These are phyloP conservation scores for Cryptoblepharus egeriae DNA, from an alignment of 2,797 vertebrate species.

Conservation along the genomic window DNA sequence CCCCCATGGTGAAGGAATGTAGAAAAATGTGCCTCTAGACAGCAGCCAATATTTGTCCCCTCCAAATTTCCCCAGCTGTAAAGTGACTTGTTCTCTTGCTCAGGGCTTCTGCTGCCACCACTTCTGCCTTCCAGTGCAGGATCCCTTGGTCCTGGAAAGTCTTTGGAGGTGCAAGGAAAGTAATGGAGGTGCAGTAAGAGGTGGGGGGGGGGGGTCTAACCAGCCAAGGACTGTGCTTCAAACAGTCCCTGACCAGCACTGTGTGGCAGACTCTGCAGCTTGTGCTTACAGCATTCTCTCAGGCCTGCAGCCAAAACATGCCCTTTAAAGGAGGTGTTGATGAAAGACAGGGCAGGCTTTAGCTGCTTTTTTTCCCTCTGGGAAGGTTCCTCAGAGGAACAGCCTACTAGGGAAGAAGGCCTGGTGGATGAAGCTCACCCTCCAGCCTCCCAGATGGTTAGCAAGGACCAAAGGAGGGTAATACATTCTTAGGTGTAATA, in stretches of 20 bases:
- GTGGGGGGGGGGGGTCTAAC: too few relatives aligned
- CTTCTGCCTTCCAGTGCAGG: too few relatives aligned
- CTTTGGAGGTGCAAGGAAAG: too few relatives aligned
- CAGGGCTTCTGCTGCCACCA: too few relatives aligned
- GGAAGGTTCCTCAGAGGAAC: conserved; percentile 64
- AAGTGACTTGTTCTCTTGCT: too few relatives aligned
- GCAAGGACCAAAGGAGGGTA: conserved; percentile 52
- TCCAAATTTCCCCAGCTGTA: too few relatives aligned
- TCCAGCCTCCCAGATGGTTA: conserved; percentile 19
- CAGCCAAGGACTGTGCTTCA: too few relatives aligned
- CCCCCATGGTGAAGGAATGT: too few relatives aligned
- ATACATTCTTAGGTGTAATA: conserved; percentile 54
- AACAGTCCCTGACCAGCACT: conserved; percentile 42
- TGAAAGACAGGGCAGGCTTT: conserved; percentile 75
- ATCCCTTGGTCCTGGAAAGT: too few relatives aligned
- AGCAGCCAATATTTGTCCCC: too few relatives aligned
- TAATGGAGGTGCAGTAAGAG: too few relatives aligned
- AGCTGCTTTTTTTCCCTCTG: conserved; percentile 73
- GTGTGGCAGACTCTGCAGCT: conserved; percentile 33
- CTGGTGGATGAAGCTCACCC: not conserved
- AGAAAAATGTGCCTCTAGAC: too few relatives aligned
- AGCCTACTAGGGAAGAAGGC: conserved; percentile 42
- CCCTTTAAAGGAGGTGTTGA: conserved; percentile 77
- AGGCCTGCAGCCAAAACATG: conserved; percentile 72
- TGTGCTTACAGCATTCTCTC: conserved; percentile 59